Evolutionary conservation across 2,888 invertebrate genomes (phyloP).

Genomic region (Ommatoiulus sabulosus): DNA sequence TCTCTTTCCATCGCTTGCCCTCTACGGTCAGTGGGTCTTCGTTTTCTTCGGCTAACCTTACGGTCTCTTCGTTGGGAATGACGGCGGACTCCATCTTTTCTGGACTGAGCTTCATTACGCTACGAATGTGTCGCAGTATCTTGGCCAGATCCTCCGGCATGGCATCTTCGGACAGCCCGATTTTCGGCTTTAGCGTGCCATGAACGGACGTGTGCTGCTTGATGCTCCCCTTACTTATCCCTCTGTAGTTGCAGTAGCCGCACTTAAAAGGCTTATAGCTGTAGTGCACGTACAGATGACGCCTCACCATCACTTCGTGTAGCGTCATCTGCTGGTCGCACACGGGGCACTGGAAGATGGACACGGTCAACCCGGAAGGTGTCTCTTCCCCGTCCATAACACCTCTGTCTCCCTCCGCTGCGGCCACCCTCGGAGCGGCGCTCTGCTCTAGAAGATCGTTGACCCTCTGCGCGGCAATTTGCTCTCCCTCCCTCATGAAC

Average conservation of each 20-base stretch:
- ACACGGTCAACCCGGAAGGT: not conserved
- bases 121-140: constrained; percentile 53
- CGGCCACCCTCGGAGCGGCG: not conserved
- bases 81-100: not conserved
- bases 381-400: constrained; percentile 29
- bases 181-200: constrained; percentile 43
- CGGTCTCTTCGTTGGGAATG: not conserved
- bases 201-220: constrained; percentile 58
- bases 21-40: constrained; percentile 55
- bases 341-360: constrained; percentile 60
- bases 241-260: constrained; percentile 60
- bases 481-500: constrained; percentile 57
- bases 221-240: constrained; percentile 56
- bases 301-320: constrained; percentile 60
- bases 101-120: constrained; percentile 11
- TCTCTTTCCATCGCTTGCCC: constrained; percentile 57
- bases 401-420: not conserved
- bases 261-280: constrained; percentile 61
- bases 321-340: constrained; percentile 59
- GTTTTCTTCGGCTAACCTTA: not conserved
- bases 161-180: constrained; percentile 55
- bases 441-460: constrained; percentile 48
- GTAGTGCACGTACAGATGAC: constrained; percentile 61
- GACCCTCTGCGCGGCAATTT: constrained; percentile 35
- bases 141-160: constrained; percentile 58